phyloP scores from a whole-genome alignment of 1,140 invertebrate genomes.

The Andricus grossulariae region DNA sequence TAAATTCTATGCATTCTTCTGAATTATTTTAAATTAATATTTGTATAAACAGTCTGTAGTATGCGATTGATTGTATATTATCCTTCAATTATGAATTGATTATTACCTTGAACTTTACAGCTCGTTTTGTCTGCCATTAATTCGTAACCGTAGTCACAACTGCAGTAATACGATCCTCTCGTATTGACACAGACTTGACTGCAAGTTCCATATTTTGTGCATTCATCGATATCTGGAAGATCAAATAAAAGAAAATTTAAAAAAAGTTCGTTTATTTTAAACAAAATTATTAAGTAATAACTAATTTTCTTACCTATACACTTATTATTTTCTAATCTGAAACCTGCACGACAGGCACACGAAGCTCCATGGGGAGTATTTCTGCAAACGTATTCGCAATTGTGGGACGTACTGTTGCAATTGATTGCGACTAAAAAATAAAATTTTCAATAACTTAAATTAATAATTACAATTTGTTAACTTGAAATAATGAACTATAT shows the following conservation, averaged over 20 bases:
- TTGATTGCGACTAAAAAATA: slow-evolving; percentile 28
- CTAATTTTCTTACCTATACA: slow-evolving; percentile 80
- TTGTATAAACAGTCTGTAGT: too few species aligned
- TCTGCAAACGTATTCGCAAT: slow-evolving; percentile 53
- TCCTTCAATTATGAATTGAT: not conserved
- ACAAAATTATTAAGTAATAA: not conserved
- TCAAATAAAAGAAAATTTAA: slow-evolving; percentile 37
- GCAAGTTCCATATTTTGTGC: slow-evolving; percentile 84
- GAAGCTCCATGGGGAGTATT: slow-evolving; percentile 80
- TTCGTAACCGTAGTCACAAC: slow-evolving; percentile 86
- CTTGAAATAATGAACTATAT: too few species aligned
- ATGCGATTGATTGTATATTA: not conserved
- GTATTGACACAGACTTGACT: slow-evolving; percentile 90
- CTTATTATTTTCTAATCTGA: slow-evolving; percentile 81
- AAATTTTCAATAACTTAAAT: not conserved
- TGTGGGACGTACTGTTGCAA: slow-evolving; percentile 4
- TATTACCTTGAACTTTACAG: slow-evolving; percentile 80
- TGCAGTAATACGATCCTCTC: slow-evolving; percentile 86
- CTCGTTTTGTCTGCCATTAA: slow-evolving; percentile 80
- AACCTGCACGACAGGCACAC: slow-evolving; percentile 85
- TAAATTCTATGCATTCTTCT: too few species aligned
- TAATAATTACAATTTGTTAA: too few species aligned
- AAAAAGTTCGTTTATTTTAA: slow-evolving; percentile 4
- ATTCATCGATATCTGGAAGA: slow-evolving; percentile 87
- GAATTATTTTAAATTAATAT: too few species aligned